Evolutionary conservation across 2,888 invertebrate species (phyloP), one percentile per base, ranked within the genome.

Genomic region (Malacosoma neustria): DNA sequence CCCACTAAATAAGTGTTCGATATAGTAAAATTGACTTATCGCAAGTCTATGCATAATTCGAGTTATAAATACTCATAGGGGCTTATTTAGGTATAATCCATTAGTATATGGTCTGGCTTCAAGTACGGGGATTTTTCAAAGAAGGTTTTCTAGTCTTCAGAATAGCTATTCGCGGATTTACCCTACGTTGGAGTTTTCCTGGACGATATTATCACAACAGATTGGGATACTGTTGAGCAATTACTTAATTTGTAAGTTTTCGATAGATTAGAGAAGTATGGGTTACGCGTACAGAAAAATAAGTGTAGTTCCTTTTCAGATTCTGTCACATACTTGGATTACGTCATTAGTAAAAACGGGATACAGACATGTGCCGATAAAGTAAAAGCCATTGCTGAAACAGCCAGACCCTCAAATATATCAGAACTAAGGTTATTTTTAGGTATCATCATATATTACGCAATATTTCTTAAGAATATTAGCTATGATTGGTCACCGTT

Each of bases 361-460:
- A 36, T 46, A n/a, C 36, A 35, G 4, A 22, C 35, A 1, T 43
- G 40, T 5, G 39, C 42, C 0, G 29, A 34, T 4, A 48, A 43
- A n/a, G n/a, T 45, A 0, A 32, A 42, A 6, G 39, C 13, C 1
- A 35, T 37, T 7, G 4, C 6, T 14, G 22, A 35, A 14, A 38
- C 29, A 1, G 32, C 15, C 3, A 15, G 4, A 15, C 15, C 15
- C 6, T 15, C 15, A 15, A 15, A 15, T 15, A 30, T 52, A 0
- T 33, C 43, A 0, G 51, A 56, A 14, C 13, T 51, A 9, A 14
- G 49, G 1, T 30, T 51, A 0, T 57, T 52, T 32, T 32, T 53
- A 7, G 51, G 50, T 0, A 13, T 47, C 13, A 32, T 41, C 0
- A 52, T 51, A 48, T 54, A 48, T 11, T 53, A 49, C 34, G 43